phyloP scores from a whole-genome alignment of 2,113 vertebrate genomes.

The Myanophis thanlyinensis region DNA sequence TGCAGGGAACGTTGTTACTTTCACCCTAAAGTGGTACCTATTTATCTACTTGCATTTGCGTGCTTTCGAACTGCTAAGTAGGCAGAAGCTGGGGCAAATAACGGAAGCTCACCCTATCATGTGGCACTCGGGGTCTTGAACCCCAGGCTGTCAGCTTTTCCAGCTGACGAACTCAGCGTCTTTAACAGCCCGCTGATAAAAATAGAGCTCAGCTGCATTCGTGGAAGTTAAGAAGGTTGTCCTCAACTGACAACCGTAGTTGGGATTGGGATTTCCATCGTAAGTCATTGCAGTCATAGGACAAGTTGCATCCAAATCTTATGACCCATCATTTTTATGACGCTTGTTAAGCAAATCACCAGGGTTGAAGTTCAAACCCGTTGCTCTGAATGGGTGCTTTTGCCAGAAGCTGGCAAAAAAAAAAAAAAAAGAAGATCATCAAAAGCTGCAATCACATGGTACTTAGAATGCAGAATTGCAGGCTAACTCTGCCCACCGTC shows the following conservation, averaged over 20 bases:
- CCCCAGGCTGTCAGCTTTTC: not conserved
- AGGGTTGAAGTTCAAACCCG: not conserved
- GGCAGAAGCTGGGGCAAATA: not conserved
- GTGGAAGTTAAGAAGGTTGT: not conserved
- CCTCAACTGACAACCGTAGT: not conserved
- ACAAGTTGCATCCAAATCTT: not conserved
- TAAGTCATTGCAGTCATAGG: not conserved
- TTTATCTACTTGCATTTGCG: not conserved
- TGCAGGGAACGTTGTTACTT: not conserved
- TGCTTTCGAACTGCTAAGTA: not conserved
- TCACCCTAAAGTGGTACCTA: not conserved
- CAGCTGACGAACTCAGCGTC: not conserved
- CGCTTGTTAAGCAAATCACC: too few relatives aligned
- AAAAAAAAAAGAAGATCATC: too few relatives aligned
- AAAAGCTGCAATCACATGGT: too few relatives aligned
- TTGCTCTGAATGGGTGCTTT: not conserved
- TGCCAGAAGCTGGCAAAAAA: not conserved
- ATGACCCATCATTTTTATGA: not conserved
- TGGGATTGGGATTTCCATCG: not conserved
- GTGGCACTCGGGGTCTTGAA: not conserved
- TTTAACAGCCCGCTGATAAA: rapidly evolving
- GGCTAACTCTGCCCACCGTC: not conserved
- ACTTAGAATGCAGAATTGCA: not conserved
- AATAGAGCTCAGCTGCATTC: not conserved
- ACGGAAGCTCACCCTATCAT: not conserved